phyloP scores from a whole-genome alignment of 1,140 invertebrate species.

The Oedothorax gibbosus region DNA sequence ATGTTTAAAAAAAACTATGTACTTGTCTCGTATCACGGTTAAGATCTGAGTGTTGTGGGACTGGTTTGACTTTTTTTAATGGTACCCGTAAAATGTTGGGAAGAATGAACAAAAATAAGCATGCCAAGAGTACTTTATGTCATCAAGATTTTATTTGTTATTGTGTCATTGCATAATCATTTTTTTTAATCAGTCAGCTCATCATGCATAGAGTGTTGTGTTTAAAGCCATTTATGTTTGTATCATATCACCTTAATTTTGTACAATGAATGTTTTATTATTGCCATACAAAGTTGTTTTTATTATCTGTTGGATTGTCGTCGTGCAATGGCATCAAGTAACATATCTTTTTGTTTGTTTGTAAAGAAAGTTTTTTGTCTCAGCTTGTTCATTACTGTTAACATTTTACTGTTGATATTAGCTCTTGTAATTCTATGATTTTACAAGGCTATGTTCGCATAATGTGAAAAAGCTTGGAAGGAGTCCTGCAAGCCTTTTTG shows the following conservation, averaged over 20 bases:
- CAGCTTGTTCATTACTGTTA: constrained; percentile 52
- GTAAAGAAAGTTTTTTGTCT: constrained; percentile 37
- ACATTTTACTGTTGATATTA: constrained; percentile 49
- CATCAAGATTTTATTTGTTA: constrained; percentile 55
- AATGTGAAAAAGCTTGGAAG: constrained; percentile 37
- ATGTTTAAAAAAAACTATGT: constrained; percentile 54
- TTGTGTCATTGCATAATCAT: constrained; percentile 43
- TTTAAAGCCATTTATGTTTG: constrained; percentile 51
- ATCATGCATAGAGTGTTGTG: not conserved
- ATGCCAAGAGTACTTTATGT: constrained; percentile 50
- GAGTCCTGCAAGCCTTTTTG: constrained; percentile 57
- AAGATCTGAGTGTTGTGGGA: constrained; percentile 55
- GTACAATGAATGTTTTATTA: constrained; percentile 44
- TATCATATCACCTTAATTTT: constrained; percentile 46
- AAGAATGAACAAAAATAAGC: constrained; percentile 51
- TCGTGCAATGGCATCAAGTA: constrained; percentile 45
- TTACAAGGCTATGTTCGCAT: constrained; percentile 23
- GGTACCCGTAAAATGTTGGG: constrained; percentile 52
- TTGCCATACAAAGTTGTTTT: constrained; percentile 52
- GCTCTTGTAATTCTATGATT: constrained; percentile 43
- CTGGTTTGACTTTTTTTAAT: constrained; percentile 38
- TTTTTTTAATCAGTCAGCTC: constrained; percentile 29
- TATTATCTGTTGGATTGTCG: constrained; percentile 33
- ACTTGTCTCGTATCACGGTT: constrained; percentile 56
- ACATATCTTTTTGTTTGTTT: constrained; percentile 53